These are phyloP conservation scores for Caloenas nicobarica DNA, from an alignment of 2,113 vertebrate species.

Conservation along the genomic window DNA sequence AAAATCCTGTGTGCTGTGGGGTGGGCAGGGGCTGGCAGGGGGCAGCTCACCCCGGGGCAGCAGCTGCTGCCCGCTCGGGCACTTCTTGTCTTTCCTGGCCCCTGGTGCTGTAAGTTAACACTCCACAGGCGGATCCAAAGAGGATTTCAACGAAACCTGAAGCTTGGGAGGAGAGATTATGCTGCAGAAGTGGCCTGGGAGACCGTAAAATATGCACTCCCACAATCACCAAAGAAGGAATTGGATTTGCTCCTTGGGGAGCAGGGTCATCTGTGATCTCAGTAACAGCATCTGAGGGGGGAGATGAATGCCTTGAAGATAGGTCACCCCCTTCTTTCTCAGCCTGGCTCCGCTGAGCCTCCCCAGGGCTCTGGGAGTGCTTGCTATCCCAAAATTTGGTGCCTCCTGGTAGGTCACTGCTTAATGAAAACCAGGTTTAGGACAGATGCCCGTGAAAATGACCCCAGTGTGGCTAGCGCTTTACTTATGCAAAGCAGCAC, in stretches of 20 bases:
- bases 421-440: background rate
- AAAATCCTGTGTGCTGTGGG: rapidly evolving
- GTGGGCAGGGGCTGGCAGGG: background rate
- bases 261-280: constrained; percentile 19
- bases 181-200: constrained; percentile 52
- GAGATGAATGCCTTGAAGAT: background rate
- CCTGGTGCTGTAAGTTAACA: constrained; percentile 50
- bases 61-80: constrained; percentile 42
- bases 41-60: background rate
- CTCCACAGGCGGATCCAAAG: constrained; percentile 42
- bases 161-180: constrained; percentile 55
- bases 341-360: background rate
- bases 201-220: constrained; percentile 52
- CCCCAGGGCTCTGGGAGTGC: background rate
- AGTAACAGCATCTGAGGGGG: background rate
- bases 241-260: constrained; percentile 32
- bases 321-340: background rate
- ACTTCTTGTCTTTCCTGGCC: constrained; percentile 66
- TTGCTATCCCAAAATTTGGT: background rate
- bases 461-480: background rate
- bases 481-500: background rate
- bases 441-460: background rate
- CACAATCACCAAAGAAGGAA: constrained; percentile 59
- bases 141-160: constrained; percentile 64
- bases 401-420: background rate